These are phyloP conservation scores for Apeira syringaria DNA, from an alignment of 2,888 invertebrate genomes.

Conservation along the genomic window DNA sequence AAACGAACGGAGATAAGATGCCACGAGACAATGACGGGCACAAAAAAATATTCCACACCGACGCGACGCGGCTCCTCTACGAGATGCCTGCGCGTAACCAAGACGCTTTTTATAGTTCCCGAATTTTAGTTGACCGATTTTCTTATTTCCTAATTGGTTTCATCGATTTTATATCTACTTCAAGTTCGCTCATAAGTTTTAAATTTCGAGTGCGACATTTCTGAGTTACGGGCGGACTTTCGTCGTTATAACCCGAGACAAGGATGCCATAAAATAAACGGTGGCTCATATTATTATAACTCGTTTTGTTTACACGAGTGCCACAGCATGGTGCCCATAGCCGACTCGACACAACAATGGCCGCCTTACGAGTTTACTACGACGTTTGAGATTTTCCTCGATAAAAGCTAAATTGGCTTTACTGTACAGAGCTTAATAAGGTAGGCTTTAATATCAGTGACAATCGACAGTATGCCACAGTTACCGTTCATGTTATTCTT, in stretches of 20 bases:
- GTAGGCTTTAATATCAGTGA: slow-evolving; percentile 46
- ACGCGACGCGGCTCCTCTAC: slow-evolving; percentile 46
- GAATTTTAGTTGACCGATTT: slow-evolving; percentile 23
- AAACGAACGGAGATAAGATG: slow-evolving; percentile 54
- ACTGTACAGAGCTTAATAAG: slow-evolving; percentile 52
- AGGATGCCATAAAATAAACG: slow-evolving; percentile 61
- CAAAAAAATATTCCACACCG: slow-evolving; percentile 35
- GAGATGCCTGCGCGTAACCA: slow-evolving; percentile 63
- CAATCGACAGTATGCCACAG: slow-evolving; percentile 42
- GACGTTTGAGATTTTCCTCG: slow-evolving; percentile 62
- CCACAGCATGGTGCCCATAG: slow-evolving; percentile 48
- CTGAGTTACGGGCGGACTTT: slow-evolving; percentile 38
- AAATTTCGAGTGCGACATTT: slow-evolving; percentile 13
- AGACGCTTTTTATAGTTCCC: slow-evolving; percentile 46
- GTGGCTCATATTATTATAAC: slow-evolving; percentile 61
- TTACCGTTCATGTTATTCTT: slow-evolving; percentile 33
- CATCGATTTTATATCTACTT: slow-evolving; percentile 14
- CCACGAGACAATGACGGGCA: slow-evolving; percentile 49
- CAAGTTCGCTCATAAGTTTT: slow-evolving; percentile 11
- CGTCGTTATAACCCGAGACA: slow-evolving; percentile 45
- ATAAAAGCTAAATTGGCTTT: slow-evolving; percentile 72
- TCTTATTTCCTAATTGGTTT: slow-evolving; percentile 19
- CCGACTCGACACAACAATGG: slow-evolving; percentile 71
- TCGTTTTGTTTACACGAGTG: slow-evolving; percentile 62
- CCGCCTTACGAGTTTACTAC: slow-evolving; percentile 49